A percentile compares a stretch with the other conserved stretches of the same genome.
phyloP scores from a whole-genome alignment of 2,797 vertebrate species.

The Pseudopleuronectes americanus region DNA sequence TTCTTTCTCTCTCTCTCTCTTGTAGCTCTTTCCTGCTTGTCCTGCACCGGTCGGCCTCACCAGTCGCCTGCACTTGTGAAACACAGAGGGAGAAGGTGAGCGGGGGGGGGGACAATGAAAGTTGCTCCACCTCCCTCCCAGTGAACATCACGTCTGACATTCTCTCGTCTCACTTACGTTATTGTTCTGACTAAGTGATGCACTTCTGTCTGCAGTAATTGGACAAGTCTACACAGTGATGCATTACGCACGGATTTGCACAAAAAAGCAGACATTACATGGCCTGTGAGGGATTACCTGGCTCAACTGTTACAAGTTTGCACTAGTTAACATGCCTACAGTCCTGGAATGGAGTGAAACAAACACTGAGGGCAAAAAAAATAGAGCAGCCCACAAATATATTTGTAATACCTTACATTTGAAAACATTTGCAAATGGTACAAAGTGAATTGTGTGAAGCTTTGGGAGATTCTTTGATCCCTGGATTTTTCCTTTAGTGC shows the following conservation, averaged over 20 bases:
- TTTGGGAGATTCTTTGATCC: neutral
- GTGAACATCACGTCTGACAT: constrained; percentile 11
- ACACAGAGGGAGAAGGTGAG: constrained; percentile 8
- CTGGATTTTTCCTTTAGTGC: neutral
- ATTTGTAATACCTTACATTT: neutral
- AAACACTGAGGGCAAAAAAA: neutral
- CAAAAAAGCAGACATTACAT: constrained; percentile 24
- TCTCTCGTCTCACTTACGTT: constrained; percentile 8
- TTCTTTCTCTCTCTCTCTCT: neutral
- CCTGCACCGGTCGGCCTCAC: constrained; percentile 47
- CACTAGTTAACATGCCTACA: neutral
- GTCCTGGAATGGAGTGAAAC: constrained; percentile 1
- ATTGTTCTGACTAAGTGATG: constrained; percentile 11
- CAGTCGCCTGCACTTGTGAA: constrained; percentile 55
- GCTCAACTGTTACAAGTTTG: constrained; percentile 22
- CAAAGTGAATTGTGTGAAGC: too few species aligned
- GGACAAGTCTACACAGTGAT: neutral
- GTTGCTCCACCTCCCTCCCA: constrained; percentile 32
- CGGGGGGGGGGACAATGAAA: constrained; percentile 13
- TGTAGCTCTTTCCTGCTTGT: constrained; percentile 31
- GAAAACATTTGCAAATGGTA: neutral
- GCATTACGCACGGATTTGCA: neutral
- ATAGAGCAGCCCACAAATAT: neutral
- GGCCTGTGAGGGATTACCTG: constrained; percentile 6
- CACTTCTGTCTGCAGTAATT: constrained; percentile 4